phyloP scores from a whole-genome alignment of 2,888 invertebrate species.

The Drosophila testacea region DNA sequence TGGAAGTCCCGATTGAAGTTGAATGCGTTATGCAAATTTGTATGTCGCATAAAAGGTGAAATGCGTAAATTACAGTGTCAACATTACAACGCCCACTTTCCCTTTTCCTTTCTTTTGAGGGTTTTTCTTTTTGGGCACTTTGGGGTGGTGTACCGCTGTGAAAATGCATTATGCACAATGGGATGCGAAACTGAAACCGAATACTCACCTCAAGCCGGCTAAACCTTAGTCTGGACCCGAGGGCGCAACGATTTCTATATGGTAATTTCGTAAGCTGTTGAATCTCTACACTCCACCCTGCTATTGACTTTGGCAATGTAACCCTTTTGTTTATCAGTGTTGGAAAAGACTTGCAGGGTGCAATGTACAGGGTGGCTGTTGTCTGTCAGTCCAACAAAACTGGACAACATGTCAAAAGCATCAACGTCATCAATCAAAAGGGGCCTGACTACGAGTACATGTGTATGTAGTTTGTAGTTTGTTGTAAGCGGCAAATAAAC shows the following conservation, averaged over 20 bases:
- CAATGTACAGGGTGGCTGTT: conserved; percentile 32
- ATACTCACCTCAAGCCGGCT: conserved; percentile 28
- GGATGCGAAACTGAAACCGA: conserved; percentile 53
- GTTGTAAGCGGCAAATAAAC: conserved; percentile 43
- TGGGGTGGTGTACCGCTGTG: conserved; percentile 69
- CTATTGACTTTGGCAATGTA: conserved; percentile 62
- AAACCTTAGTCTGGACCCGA: conserved; percentile 17
- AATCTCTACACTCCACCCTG: conserved; percentile 34
- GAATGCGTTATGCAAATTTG: conserved; percentile 63
- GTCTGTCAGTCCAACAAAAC: conserved; percentile 26
- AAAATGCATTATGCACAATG: conserved; percentile 72
- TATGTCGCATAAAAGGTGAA: conserved; percentile 59
- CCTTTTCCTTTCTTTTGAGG: conserved; percentile 18
- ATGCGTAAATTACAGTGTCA: conserved; percentile 80
- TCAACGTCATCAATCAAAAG: conserved; percentile 55
- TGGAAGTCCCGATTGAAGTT: conserved; percentile 39
- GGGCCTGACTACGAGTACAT: conserved; percentile 19
- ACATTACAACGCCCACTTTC: conserved; percentile 77
- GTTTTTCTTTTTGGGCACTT: conserved; percentile 26
- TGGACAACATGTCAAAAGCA: conserved; percentile 40
- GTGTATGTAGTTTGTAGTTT: too few species aligned
- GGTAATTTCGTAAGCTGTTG: conserved; percentile 65
- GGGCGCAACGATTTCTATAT: conserved; percentile 38
- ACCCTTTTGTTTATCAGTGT: conserved; percentile 55
- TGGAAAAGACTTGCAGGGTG: conserved; percentile 36